A percentile compares a stretch with the other conserved stretches of the same genome.
Conservation (phyloP, 2,888 invertebrate species). For the Cryptosula pallasiana region DNA sequence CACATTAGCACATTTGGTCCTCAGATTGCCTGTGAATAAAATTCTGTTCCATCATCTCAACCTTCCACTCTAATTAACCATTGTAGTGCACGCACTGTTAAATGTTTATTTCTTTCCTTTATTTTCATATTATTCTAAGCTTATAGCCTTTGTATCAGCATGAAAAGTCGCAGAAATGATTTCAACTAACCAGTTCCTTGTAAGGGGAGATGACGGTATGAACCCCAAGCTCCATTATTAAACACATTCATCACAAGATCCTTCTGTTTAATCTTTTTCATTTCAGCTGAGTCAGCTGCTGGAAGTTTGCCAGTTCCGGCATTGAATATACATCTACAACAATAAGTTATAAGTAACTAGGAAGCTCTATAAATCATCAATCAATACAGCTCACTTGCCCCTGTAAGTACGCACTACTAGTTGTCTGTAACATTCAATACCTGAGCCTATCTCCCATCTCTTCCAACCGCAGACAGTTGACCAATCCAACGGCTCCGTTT, state of each 20-base stretch:
- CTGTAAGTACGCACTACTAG: too few relatives aligned
- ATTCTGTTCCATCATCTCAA: too few relatives aligned
- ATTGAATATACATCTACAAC: conserved; percentile 64
- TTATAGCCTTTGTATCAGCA: too few relatives aligned
- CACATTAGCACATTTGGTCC: conserved; percentile 86
- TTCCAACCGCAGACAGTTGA: conserved; percentile 83
- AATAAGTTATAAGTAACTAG: too few relatives aligned
- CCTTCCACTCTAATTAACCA: too few relatives aligned
- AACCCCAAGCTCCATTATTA: conserved; percentile 77
- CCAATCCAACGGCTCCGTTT: conserved; percentile 78
- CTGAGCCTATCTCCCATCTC: conserved; percentile 74
- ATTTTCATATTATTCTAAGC: too few relatives aligned
- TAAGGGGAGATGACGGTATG: conserved; percentile 73
- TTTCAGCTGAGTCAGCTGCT: conserved; percentile 27
- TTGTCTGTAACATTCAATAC: too few relatives aligned
- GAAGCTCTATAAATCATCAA: too few relatives aligned
- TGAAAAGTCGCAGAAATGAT: too few relatives aligned
- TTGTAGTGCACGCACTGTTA: too few relatives aligned
- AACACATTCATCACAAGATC: conserved; percentile 82
- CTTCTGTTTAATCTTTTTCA: conserved; percentile 53
- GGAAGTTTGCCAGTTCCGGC: conserved; percentile 57
- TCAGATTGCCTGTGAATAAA: not conserved
- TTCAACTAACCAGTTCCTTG: not conserved
- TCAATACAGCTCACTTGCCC: too few relatives aligned
- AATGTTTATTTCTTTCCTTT: too few relatives aligned